Evolutionary conservation across 2,113 vertebrate genomes (phyloP), one percentile per base, ranked within the genome.

Genomic region (Melospiza georgiana): DNA sequence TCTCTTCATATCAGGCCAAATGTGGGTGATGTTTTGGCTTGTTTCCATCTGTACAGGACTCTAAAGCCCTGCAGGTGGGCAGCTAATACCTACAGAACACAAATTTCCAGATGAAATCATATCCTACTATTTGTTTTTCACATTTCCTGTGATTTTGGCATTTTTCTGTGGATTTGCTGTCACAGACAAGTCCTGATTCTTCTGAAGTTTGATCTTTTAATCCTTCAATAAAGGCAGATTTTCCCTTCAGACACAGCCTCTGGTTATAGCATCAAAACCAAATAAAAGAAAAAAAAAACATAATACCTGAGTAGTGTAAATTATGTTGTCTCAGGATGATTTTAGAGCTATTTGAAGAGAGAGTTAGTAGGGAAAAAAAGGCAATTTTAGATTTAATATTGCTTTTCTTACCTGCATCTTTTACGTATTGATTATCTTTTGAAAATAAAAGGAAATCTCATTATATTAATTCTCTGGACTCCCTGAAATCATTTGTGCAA

Each of bases 21-120:
- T 81, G 11, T 27, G 33, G 9, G 5, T 59, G 48, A 46, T 19
- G 4, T 2, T 59, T 71, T 71, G 6, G 8, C 1, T 61, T 3
- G 0, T 17, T 77, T 44, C 63, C 54, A 4, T 31, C 24, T 0
- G 0, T 28, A 4, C 6, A 6, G 2, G 28, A 8, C 17, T 73
- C 30, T 63, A 67, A 87, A 77, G 5, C 19, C 15, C 24, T 71
- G 15, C 18, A 78, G 27, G 20, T 3, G 8, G 55, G 12, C 66
- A 79, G 43, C 3, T 18, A 23, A 51, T 44, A 59, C 6, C 19
- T 49, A 52, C 16, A n/a, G 20, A 37, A 39, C 5, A 27, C 5
- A 51, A 31, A 49, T 62, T 77, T 78, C 12, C 65, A 46, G 54
- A 37, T 51, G 8, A 10, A 72, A 39, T 48, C 2, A 24, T 43